These are phyloP conservation scores for Hartigia nigra DNA, from an alignment of 2,888 invertebrate species.

Conservation along the genomic window DNA sequence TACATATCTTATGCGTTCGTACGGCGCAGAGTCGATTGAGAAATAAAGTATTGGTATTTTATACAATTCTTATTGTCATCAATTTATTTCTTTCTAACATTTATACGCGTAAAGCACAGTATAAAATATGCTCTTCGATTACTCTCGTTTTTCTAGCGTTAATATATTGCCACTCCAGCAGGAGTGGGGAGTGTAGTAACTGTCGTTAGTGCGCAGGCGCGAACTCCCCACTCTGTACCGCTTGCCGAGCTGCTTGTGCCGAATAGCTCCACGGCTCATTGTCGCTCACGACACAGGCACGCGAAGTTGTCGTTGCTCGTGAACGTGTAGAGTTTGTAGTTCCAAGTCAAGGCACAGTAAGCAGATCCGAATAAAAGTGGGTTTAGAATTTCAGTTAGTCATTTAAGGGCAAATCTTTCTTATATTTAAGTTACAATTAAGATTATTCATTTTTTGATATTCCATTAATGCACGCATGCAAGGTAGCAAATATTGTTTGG, in stretches of 20 bases:
- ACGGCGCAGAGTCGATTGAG: conserved; percentile 51
- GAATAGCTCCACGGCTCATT: neutral
- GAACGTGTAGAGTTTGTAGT: neutral
- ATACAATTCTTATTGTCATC: conserved; percentile 40
- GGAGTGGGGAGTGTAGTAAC: neutral
- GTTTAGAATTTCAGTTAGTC: neutral
- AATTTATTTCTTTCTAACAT: neutral
- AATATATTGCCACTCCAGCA: neutral
- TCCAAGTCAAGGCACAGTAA: neutral
- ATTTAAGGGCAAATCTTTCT: neutral
- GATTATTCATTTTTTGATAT: neutral
- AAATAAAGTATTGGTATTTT: conserved; percentile 64
- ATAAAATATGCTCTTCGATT: neutral
- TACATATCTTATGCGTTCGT: conserved; percentile 49
- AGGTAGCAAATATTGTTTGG: neutral
- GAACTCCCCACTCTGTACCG: neutral
- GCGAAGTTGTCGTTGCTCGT: neutral
- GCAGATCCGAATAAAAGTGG: neutral
- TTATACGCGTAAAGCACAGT: neutral
- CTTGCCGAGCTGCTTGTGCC: neutral
- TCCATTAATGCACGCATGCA: neutral
- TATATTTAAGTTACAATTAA: neutral
- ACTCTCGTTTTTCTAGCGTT: neutral
- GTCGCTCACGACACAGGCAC: neutral
- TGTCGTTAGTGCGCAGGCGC: neutral